A percentile compares a stretch with the other conserved stretches of the same genome.
These are phyloP conservation scores for Thaleichthys pacificus DNA, from an alignment of 2,797 vertebrate genomes.

Conservation along the genomic window DNA sequence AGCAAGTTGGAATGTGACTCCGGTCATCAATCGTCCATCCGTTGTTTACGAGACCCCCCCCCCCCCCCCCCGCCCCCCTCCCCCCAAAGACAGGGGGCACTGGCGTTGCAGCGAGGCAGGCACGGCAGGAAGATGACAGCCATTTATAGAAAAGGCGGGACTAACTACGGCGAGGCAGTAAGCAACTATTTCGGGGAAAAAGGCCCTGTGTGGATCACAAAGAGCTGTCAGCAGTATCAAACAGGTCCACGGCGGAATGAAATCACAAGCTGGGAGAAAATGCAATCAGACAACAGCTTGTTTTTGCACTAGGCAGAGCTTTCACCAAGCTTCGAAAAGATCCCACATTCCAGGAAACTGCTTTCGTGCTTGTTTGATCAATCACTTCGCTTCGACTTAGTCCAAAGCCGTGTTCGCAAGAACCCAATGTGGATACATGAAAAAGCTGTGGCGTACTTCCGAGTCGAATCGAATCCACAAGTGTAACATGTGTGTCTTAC, in stretches of 20 bases:
- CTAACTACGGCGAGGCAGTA: constrained; percentile 48
- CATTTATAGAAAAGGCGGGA: constrained; percentile 67
- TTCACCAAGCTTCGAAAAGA: background rate
- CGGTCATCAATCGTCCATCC: constrained; percentile 44
- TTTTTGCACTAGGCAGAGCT: constrained; percentile 1
- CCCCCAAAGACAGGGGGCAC: too few relatives aligned
- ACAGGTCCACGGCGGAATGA: constrained; percentile 40
- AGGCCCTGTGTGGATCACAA: constrained; percentile 60
- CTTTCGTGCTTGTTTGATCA: too few relatives aligned
- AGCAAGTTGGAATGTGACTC: constrained; percentile 47
- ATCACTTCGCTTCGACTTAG: too few relatives aligned
- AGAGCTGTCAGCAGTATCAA: constrained; percentile 51
- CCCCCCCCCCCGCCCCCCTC: too few relatives aligned
- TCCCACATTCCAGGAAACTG: too few relatives aligned
- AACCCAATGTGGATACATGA: too few relatives aligned
- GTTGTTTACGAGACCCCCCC: constrained; percentile 1
- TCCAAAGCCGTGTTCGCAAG: too few relatives aligned
- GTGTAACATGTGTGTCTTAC: too few relatives aligned
- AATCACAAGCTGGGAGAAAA: constrained; percentile 35
- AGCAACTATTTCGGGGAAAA: constrained; percentile 62
- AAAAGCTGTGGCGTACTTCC: too few relatives aligned
- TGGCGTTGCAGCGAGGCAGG: background rate
- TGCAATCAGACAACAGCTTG: constrained; percentile 22
- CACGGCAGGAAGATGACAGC: constrained; percentile 56
- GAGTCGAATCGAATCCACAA: too few relatives aligned